Evolutionary conservation across 1,140 invertebrate genomes (phyloP), one percentile per base, ranked within the genome.

Genomic region (Lasioglossum baleicum): DNA sequence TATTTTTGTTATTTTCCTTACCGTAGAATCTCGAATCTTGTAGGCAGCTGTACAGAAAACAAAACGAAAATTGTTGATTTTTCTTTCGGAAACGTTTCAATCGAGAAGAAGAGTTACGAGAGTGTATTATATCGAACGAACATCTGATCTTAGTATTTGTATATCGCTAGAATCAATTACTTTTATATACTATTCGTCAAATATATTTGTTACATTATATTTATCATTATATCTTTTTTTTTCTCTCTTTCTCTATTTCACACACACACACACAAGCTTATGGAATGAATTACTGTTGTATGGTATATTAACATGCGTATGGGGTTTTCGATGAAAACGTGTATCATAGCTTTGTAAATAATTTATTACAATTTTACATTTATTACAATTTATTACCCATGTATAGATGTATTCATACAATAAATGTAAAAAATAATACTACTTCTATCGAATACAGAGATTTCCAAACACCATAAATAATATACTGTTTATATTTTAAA

Each of bases 291-390:
- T 67, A 60, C 56, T 67, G 60, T 64, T 80, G 42, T 74, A 63
- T 2, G 31, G 11, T 77, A 61, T 72, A 61, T 60, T 67, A 51
- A 79, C 40, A 79, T 40, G 61, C n/a, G 40, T 68, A 75, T 48
- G 63, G 42, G 70, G 63, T 80, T 69, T 82, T 83, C 68, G 22
- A 71, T 44, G 65, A 81, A 79, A 73, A 85, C 31, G 70, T 91
- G 85, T 89, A 91, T 83, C 26, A 90, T 91, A 90, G 77, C 80
- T 85, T 87, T 92, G 89, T 91, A 92, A 92, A 92, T 92, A 92
- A 92, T 92, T 92, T 92, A 92, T 92, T 92, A 84, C 88, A 77
- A 83, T 88, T 35, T 35, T 35, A 35, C 35, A 35, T 35, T 35
- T 35, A 35, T 35, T 35, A 35, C 35, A 35, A 35, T 35, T 35